phyloP scores from a whole-genome alignment of 2,113 vertebrate species.

The mouse (Mus musculus) region GRCm39 chr11:56529001-56529500 shows the following conservation, averaged over 20 bases:
- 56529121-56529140: neutral
- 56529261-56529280: neutral
- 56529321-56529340: neutral
- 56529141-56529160: neutral
- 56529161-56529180: neutral
- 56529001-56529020: neutral
- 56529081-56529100: neutral
- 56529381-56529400: neutral
- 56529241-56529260: neutral
- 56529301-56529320: neutral
- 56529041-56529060: neutral
- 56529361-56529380: neutral
- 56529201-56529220: neutral
- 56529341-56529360: neutral
- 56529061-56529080: neutral
- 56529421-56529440: neutral
- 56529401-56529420: neutral
- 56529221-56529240: neutral
- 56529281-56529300: neutral
- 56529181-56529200: neutral
- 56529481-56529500: neutral
- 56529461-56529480: neutral
- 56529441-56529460: neutral
- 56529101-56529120: neutral
- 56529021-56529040: neutral